Conservation (phyloP, 2,113 vertebrate genomes). For the Melanostigma gelatinosum region DNA sequence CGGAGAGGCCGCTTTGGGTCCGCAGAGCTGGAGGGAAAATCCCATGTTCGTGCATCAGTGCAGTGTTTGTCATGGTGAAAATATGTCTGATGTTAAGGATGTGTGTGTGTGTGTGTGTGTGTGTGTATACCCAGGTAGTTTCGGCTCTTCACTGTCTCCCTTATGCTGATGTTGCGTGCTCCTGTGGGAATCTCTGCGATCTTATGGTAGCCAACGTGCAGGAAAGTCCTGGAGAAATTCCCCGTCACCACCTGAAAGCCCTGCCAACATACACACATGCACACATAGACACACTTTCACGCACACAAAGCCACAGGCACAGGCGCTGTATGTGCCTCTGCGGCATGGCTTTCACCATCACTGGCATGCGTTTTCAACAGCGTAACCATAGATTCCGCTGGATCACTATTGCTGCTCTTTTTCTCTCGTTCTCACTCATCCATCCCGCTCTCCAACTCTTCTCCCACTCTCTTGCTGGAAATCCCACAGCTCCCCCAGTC, state of each 20-base stretch:
- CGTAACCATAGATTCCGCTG: constrained; percentile 46
- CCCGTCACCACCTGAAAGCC: constrained; percentile 73
- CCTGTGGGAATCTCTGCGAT: constrained; percentile 80
- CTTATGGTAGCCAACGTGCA: constrained; percentile 81
- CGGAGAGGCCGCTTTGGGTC: constrained; percentile 86
- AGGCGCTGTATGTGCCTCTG: neutral
- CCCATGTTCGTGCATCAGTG: constrained; percentile 8
- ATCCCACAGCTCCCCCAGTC: constrained; percentile 27
- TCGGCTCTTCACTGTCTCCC: constrained; percentile 78
- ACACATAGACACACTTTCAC: constrained; percentile 6
- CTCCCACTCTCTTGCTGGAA: constrained; percentile 32
- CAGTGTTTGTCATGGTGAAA: neutral
- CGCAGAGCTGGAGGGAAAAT: constrained; percentile 82
- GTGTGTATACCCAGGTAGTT: constrained; percentile 81
- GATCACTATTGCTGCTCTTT: constrained; percentile 44
- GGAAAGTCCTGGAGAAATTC: constrained; percentile 73
- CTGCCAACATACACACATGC: constrained; percentile 49
- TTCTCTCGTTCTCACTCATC: constrained; percentile 26
- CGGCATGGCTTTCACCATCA: constrained; percentile 20
- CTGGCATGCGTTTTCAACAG: constrained; percentile 20
- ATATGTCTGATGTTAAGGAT: constrained; percentile 3
- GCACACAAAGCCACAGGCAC: constrained; percentile 13
- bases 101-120: constrained; percentile 25
- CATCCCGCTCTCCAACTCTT: constrained; percentile 13
- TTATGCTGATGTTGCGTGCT: constrained; percentile 76